A percentile compares a stretch with the other conserved stretches of the same genome.
Evolutionary conservation across 1,140 invertebrate genomes (phyloP).

Genomic region (Drosophila kepulauana): DNA sequence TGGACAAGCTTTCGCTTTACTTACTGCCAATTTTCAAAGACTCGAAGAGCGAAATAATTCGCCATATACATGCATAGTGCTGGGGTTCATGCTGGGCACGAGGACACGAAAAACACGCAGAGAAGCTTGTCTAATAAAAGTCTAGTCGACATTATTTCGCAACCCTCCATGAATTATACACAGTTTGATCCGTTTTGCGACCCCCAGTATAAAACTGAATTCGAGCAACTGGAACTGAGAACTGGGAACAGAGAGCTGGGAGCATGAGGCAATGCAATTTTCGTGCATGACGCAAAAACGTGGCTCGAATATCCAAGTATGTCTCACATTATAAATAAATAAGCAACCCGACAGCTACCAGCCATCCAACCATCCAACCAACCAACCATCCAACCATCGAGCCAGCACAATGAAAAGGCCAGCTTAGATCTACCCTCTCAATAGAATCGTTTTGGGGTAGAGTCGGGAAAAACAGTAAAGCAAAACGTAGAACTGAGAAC

Average conservation of each 20-base stretch:
- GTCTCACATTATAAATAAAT: constrained; percentile 83
- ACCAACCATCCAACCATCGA: no score
- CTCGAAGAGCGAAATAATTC: constrained; percentile 43
- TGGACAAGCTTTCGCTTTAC: constrained; percentile 49
- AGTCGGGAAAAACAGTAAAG: background rate
- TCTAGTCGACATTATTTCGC: constrained; percentile 80
- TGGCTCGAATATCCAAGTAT: constrained; percentile 78
- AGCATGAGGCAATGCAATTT: constrained; percentile 73
- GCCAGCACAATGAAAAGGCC: constrained; percentile 29
- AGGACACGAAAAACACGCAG: constrained; percentile 29
- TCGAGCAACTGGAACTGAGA: background rate
- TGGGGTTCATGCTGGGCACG: constrained; percentile 40
- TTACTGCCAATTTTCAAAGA: constrained; percentile 55
- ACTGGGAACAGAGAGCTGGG: no score
- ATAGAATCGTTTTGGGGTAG: constrained; percentile 6
- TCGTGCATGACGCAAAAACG: constrained; percentile 80
- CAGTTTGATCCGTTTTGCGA: constrained; percentile 76
- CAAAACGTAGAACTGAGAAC: constrained; percentile 26
- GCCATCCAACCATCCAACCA: background rate
- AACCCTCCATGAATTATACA: constrained; percentile 79
- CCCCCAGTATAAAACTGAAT: constrained; percentile 10
- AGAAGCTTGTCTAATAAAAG: constrained; percentile 81
- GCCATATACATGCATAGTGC: constrained; percentile 34
- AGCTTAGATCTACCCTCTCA: constrained; percentile 44
- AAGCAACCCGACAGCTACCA: constrained; percentile 60